Percentiles rank a stretch among this genome's conserved stretches.
These are phyloP conservation scores for Tortricodes alternella DNA, from an alignment of 2,888 invertebrate genomes.

Conservation along the genomic window DNA sequence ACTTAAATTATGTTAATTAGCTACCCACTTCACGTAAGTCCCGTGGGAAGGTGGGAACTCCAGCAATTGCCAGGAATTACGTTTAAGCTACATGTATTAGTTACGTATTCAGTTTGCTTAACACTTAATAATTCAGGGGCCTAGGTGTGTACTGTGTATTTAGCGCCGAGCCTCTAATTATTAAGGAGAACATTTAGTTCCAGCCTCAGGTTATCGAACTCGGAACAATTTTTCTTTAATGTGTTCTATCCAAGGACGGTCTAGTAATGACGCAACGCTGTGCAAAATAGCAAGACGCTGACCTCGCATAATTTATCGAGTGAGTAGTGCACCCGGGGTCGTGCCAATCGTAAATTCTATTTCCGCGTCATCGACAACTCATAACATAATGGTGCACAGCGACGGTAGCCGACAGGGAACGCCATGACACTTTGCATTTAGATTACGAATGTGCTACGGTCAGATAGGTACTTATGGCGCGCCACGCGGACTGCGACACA, in stretches of 20 bases:
- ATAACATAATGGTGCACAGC: conserved; percentile 44
- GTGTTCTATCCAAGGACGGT: conserved; percentile 62
- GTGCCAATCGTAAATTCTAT: conserved; percentile 63
- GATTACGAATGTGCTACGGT: conserved; percentile 49
- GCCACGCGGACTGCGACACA: conserved; percentile 59
- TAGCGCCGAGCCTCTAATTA: conserved; percentile 64
- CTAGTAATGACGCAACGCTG: conserved; percentile 59
- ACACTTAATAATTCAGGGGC: conserved; percentile 63
- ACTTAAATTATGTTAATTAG: conserved; percentile 43
- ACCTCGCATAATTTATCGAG: conserved; percentile 64
- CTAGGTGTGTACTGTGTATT: conserved; percentile 51
- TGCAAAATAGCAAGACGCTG: conserved; percentile 51
- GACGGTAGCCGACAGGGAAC: conserved; percentile 38
- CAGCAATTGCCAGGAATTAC: conserved; percentile 64
- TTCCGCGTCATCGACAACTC: conserved; percentile 66
- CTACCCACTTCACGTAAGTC: conserved; percentile 47
- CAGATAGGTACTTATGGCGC: conserved; percentile 45
- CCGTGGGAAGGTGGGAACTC: conserved; percentile 73
- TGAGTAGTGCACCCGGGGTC: conserved; percentile 47
- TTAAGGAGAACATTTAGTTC: conserved; percentile 57
- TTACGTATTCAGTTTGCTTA: conserved; percentile 47
- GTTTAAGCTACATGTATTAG: conserved; percentile 48
- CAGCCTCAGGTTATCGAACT: conserved; percentile 67
- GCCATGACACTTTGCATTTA: conserved; percentile 55
- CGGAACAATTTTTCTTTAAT: conserved; percentile 43